Percentiles rank a stretch among this genome's conserved stretches.
phyloP scores from a whole-genome alignment of 2,797 vertebrate species.

The Dendrocincla tyrannina region DNA sequence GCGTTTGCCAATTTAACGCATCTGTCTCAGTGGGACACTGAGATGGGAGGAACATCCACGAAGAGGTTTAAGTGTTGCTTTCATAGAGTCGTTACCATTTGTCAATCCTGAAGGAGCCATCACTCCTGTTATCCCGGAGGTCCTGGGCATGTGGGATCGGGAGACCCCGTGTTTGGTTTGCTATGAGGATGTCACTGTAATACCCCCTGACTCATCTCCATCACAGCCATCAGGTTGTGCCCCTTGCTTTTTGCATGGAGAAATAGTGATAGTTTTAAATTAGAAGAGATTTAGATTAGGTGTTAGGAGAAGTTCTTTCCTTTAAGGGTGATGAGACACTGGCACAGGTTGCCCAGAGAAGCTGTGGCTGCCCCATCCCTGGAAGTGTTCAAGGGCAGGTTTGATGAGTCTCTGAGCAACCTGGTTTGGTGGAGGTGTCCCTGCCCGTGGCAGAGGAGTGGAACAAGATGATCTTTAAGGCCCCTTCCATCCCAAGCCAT shows the following conservation, averaged over 20 bases:
- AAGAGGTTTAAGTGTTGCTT: background rate
- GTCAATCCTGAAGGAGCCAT: background rate
- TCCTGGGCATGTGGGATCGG: fast-evolving
- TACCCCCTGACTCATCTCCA: fast-evolving
- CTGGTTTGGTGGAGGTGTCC: background rate
- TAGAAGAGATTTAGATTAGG: background rate
- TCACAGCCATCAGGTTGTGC: background rate
- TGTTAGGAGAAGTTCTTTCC: background rate
- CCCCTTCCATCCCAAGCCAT: background rate
- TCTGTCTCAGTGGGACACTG: background rate
- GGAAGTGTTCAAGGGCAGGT: fast-evolving
- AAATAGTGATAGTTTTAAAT: background rate
- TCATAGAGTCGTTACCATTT: background rate
- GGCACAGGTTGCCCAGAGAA: background rate
- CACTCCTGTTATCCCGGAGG: background rate
- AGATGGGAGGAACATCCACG: background rate
- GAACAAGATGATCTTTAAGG: background rate
- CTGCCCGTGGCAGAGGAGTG: background rate
- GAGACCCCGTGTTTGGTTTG: background rate
- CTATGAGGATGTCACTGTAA: fast-evolving
- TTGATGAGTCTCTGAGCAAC: fast-evolving
- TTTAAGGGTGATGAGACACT: fast-evolving
- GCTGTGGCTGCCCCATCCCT: background rate
- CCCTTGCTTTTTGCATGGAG: background rate
- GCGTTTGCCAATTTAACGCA: background rate